A percentile compares a stretch with the other conserved stretches of the same genome.
These are phyloP conservation scores for Caradrina kadenii DNA, from an alignment of 2,888 invertebrate genomes.

Conservation along the genomic window DNA sequence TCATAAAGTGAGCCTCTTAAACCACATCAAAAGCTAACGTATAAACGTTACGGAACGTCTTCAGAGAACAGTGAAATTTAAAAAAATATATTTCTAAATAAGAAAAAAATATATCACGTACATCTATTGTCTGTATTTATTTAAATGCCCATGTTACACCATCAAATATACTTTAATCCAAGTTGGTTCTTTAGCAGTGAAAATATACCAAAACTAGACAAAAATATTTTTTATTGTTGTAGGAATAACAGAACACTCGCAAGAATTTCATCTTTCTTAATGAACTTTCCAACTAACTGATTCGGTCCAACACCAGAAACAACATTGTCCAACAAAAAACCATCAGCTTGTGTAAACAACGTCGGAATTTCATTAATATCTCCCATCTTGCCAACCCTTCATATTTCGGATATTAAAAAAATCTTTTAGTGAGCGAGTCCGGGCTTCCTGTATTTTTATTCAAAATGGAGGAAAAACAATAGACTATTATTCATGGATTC, in stretches of 20 bases:
- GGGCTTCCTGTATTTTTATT: constrained; percentile 51
- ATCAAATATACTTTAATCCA: no score
- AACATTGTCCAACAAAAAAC: constrained; percentile 21
- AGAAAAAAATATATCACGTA: no score
- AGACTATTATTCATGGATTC: constrained; percentile 72
- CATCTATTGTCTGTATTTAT: no score
- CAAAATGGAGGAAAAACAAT: constrained; percentile 69
- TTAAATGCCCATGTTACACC: no score
- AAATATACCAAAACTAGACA: no score
- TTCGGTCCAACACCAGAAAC: constrained; percentile 8
- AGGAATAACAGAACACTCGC: neutral
- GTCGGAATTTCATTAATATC: constrained; percentile 57
- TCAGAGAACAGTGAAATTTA: no score
- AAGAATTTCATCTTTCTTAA: constrained; percentile 9
- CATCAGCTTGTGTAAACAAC: constrained; percentile 30
- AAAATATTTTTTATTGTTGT: neutral
- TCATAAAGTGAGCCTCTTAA: constrained; percentile 76
- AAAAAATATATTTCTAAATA: no score
- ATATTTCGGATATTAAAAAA: constrained; percentile 59
- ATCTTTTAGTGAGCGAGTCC: constrained; percentile 39
- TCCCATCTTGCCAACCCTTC: constrained; percentile 41
- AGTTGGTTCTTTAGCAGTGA: no score
- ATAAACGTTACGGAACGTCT: no score
- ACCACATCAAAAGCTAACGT: no score
- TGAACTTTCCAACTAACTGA: constrained; percentile 23